Percentiles rank a stretch among this genome's conserved stretches.
Conservation (phyloP, 2,888 invertebrate species). For the Muscina levida region DNA sequence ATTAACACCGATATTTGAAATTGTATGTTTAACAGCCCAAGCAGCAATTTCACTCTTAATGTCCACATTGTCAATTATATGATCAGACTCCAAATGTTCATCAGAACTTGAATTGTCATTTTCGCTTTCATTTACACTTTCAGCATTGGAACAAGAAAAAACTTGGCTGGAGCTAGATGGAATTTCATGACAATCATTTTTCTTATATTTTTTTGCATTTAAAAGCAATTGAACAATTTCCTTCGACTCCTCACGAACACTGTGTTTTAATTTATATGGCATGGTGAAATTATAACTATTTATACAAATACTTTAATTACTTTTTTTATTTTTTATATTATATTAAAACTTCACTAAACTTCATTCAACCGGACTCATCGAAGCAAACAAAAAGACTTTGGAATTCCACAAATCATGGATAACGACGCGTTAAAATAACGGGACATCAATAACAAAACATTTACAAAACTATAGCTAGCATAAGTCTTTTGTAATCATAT, state of each 20-base stretch:
- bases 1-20: conserved; percentile 43
- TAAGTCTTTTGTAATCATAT: too few species aligned
- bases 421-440: too few species aligned
- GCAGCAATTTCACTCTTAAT: conserved; percentile 39
- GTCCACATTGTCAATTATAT: background rate
- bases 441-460: too few species aligned
- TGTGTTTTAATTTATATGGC: conserved; percentile 47
- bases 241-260: conserved; percentile 51
- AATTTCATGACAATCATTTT: conserved; percentile 39
- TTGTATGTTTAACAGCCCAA: conserved; percentile 42
- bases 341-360: too few species aligned
- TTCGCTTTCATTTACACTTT: conserved; percentile 29
- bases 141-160: conserved; percentile 27
- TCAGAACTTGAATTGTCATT: conserved; percentile 33
- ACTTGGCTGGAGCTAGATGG: too few species aligned
- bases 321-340: too few species aligned
- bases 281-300: too few species aligned
- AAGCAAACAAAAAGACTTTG: too few species aligned
- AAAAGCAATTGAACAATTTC: conserved; percentile 50
- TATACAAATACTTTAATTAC: too few species aligned
- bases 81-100: conserved; percentile 27
- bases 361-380: too few species aligned
- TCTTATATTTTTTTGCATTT: conserved; percentile 37
- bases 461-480: too few species aligned
- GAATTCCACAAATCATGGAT: too few species aligned